Evolutionary conservation across 2,797 vertebrate species (phyloP).

Genomic region (Sternarchorhynchus goeldii): DNA sequence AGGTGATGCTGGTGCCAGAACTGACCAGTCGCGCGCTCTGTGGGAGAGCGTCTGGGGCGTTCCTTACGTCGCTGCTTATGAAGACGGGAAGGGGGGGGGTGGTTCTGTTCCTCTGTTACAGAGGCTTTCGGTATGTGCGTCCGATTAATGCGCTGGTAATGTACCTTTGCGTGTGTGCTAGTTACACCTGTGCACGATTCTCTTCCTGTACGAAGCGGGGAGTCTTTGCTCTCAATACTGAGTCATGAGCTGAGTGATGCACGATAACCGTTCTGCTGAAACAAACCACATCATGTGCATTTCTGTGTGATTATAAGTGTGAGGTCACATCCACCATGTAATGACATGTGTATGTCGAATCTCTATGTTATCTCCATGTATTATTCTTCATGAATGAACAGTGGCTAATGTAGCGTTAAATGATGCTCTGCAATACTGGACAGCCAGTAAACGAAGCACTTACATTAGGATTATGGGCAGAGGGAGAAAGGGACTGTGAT

Average conservation of each 20-base stretch:
- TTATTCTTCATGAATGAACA: slow-evolving; percentile 65
- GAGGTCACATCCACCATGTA: slow-evolving; percentile 57
- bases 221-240: background rate
- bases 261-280: background rate
- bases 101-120: background rate
- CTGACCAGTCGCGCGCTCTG: slow-evolving; percentile 59
- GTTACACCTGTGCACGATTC: background rate
- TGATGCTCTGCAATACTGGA: slow-evolving; percentile 61
- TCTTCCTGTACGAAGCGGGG: background rate
- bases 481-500: slow-evolving; percentile 49
- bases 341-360: slow-evolving; percentile 56
- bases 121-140: background rate
- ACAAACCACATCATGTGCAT: background rate
- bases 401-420: slow-evolving; percentile 69
- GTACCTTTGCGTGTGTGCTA: background rate
- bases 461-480: slow-evolving; percentile 58
- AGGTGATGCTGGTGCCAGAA: slow-evolving; percentile 65
- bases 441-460: slow-evolving; percentile 63
- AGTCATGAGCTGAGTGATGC: background rate
- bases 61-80: slow-evolving; percentile 14
- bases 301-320: slow-evolving; percentile 37
- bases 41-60: slow-evolving; percentile 54
- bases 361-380: slow-evolving; percentile 48
- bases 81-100: background rate
- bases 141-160: background rate